Conservation (phyloP, 2,888 invertebrate genomes). For the Megastigmus dorsalis region DNA sequence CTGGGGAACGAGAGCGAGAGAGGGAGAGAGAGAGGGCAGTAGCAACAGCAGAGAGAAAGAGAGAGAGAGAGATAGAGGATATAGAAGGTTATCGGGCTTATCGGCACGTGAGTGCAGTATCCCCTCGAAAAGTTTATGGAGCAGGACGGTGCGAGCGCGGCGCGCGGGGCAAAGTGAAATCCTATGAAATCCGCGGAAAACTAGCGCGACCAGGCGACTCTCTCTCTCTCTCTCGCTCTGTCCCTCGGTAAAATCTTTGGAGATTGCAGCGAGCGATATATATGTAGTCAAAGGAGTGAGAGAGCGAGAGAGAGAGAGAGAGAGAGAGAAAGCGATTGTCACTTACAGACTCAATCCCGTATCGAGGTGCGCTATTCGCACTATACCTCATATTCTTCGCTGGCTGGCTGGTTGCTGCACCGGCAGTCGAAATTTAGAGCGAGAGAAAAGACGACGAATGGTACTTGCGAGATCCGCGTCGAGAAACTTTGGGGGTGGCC, state of each 20-base stretch:
- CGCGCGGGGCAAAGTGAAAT: constrained; percentile 43
- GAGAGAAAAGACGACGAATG: too few species aligned
- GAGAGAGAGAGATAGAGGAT: constrained; percentile 9
- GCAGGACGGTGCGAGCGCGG: neutral
- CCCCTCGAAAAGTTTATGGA: constrained; percentile 45
- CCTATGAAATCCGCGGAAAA: constrained; percentile 26
- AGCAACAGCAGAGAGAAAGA: too few species aligned
- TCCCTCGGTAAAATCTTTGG: constrained; percentile 20
- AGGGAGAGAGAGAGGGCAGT: neutral
- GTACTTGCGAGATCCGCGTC: too few species aligned
- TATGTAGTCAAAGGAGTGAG: too few species aligned
- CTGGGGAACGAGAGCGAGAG: neutral
- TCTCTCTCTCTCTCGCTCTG: constrained; percentile 1
- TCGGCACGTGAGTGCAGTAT: constrained; percentile 41
- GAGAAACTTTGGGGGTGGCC: too few species aligned
- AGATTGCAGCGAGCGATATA: too few species aligned
- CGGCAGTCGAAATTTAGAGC: too few species aligned
- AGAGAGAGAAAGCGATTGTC: constrained; percentile 16
- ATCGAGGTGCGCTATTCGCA: neutral
- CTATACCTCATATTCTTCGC: too few species aligned
- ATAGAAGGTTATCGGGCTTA: constrained; percentile 45
- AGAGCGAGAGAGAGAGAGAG: neutral
- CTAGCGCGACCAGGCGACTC: neutral
- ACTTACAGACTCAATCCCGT: constrained; percentile 10
- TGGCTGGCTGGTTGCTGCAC: too few species aligned